Percentiles rank a stretch among this genome's conserved stretches.
Conservation (phyloP, 2,888 invertebrate species). For the Noctua janthe region DNA sequence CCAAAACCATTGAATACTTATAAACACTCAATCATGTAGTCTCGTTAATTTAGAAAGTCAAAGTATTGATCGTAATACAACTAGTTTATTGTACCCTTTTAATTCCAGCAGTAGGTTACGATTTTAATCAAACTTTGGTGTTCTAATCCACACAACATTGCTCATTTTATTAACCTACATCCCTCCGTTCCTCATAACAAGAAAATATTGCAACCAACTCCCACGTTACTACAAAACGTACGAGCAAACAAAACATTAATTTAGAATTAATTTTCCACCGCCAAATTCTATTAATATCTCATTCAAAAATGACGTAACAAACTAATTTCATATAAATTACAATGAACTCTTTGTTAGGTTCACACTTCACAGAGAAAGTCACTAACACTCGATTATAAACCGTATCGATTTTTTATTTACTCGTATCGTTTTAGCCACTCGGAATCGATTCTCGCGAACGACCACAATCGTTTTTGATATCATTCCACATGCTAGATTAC, state of each 20-base stretch:
- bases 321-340: conserved; percentile 75
- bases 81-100: conserved; percentile 4
- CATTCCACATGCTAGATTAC: conserved; percentile 83
- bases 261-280: conserved; percentile 49
- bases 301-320: conserved; percentile 70
- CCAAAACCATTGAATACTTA: background rate
- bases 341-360: conserved; percentile 66
- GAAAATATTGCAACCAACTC: conserved; percentile 27
- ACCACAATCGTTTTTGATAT: conserved; percentile 80
- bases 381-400: conserved; percentile 73
- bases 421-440: conserved; percentile 75
- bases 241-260: conserved; percentile 47
- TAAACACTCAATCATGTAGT: background rate
- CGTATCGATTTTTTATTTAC: conserved; percentile 82
- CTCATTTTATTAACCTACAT: conserved; percentile 15
- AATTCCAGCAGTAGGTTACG: background rate
- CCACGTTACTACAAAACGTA: conserved; percentile 11
- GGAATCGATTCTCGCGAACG: conserved; percentile 79
- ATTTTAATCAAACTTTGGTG: conserved; percentile 13
- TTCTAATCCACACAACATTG: conserved; percentile 11
- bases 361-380: conserved; percentile 74
- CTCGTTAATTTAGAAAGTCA: background rate
- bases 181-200: conserved; percentile 9
- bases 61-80: conserved; percentile 14
- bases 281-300: conserved; percentile 68